Base-by-base conservation (phyloP, 2,797 vertebrate species). In the Otolemur crassicaudatus region DNA sequence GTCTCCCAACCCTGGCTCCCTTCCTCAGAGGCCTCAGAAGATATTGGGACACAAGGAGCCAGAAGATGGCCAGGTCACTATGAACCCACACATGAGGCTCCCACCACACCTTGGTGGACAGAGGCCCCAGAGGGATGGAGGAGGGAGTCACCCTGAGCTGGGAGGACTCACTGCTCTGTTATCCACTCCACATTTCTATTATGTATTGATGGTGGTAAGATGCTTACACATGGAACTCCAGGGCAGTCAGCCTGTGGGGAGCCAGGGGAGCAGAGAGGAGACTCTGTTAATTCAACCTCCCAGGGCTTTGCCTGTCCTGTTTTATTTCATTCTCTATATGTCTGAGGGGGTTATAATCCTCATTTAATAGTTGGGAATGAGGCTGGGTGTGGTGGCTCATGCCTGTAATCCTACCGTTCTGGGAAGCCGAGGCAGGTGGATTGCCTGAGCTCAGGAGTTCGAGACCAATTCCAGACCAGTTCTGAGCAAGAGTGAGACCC, bases 151-250 rank as follows among this genome's bases (percentile, higher is more conserved):
- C 1, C 2, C 6, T 11, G 79, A 56, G 1, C 14, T 27, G 63
- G 46, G 34, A 22, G 16, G 40, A 17, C n/a, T 46, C 12, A 40
- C 63, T 22, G 1, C 31, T 25, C 11, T 22, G 7, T 70, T 34
- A 13, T 14, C n/a, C 75, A 23, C 2, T 34, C 9, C 34, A 27
- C 0, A 0, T 61, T 77, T 17, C 61, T 77, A 1, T 43, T 17
- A 37, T 1, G 2, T 58, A 25, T 46, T 7, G 27, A 58, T 19
- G 67, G 20, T 31, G 7, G 40, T 56, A 46, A 49, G 43, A 13
- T 0, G 9, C n/a, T 37, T 5, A 13, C 8, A 12, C 20, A 8
- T 16, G 12, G 22, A 70, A 22, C 12, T 25, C 14, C 1, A 11
- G 34, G 13, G 5, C 40, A 9, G n/a, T 27, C 2, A 7, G 43